Evolutionary conservation across 1,140 invertebrate species (phyloP).

Genomic region (Cyrtorhinus lividipennis): DNA sequence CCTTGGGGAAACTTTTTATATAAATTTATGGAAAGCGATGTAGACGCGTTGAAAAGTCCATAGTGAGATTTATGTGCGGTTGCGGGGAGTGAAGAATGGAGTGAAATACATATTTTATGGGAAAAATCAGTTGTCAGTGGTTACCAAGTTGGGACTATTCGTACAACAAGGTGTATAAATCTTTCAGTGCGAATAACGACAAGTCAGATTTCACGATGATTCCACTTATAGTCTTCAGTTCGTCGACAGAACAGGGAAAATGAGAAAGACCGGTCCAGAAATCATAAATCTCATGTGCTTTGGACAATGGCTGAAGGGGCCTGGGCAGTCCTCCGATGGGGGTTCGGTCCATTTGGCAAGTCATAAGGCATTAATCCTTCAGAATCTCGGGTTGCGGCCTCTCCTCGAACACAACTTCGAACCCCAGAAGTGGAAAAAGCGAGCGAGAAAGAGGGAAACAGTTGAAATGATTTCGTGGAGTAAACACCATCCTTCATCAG

Average conservation of each 20-base stretch:
- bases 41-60: neutral
- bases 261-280: neutral
- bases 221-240: too few relatives aligned
- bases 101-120: too few relatives aligned
- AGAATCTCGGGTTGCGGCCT: neutral
- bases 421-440: too few relatives aligned
- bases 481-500: slow-evolving; percentile 18
- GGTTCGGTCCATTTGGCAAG: slow-evolving; percentile 18
- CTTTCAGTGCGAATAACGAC: too few relatives aligned
- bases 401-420: too few relatives aligned
- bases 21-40: neutral
- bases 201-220: too few relatives aligned
- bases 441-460: neutral
- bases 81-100: too few relatives aligned
- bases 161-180: too few relatives aligned
- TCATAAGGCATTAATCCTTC: slow-evolving; percentile 19
- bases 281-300: slow-evolving; percentile 4
- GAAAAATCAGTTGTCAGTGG: too few relatives aligned
- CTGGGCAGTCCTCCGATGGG: neutral
- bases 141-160: too few relatives aligned
- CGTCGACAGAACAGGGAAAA: too few relatives aligned
- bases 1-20: neutral
- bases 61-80: neutral
- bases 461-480: slow-evolving; percentile 3
- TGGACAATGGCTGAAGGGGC: neutral